A percentile compares a stretch with the other conserved stretches of the same genome.
These are phyloP conservation scores for Otocyon megalotis DNA, from an alignment of 2,113 vertebrate species.

Conservation along the genomic window DNA sequence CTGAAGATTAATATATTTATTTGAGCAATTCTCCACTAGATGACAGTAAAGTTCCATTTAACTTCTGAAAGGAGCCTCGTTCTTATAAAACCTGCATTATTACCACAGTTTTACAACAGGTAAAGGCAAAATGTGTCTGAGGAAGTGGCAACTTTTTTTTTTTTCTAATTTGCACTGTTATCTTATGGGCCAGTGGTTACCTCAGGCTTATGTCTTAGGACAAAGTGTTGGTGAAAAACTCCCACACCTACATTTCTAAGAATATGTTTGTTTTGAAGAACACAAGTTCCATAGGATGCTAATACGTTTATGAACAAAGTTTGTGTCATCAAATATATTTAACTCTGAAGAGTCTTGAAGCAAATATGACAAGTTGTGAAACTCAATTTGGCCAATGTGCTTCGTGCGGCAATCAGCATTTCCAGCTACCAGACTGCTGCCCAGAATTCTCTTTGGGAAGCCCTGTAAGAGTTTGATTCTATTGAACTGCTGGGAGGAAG, in stretches of 20 bases:
- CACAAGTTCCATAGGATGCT: neutral
- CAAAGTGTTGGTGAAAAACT: neutral
- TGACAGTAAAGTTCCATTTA: conserved; percentile 31
- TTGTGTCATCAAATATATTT: neutral
- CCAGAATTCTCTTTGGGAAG: neutral
- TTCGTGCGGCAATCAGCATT: neutral
- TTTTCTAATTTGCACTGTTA: neutral
- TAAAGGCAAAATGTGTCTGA: neutral
- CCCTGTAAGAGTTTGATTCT: neutral
- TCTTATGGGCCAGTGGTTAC: neutral
- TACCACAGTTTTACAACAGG: neutral
- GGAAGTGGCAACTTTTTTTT: neutral
- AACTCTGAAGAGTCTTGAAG: neutral
- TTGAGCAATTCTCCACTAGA: conserved; percentile 7
- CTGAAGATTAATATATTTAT: neutral
- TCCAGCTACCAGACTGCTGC: neutral
- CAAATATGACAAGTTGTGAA: neutral
- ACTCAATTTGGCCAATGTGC: neutral
- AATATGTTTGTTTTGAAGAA: neutral
- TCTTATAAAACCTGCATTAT: neutral
- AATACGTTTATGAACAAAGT: neutral
- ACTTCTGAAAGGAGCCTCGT: neutral
- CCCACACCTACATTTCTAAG: neutral
- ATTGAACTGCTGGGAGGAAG: neutral
- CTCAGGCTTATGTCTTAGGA: neutral